Evolutionary conservation across 1,140 invertebrate genomes (phyloP).

Genomic region (Drosophila grimshawi): DNA sequence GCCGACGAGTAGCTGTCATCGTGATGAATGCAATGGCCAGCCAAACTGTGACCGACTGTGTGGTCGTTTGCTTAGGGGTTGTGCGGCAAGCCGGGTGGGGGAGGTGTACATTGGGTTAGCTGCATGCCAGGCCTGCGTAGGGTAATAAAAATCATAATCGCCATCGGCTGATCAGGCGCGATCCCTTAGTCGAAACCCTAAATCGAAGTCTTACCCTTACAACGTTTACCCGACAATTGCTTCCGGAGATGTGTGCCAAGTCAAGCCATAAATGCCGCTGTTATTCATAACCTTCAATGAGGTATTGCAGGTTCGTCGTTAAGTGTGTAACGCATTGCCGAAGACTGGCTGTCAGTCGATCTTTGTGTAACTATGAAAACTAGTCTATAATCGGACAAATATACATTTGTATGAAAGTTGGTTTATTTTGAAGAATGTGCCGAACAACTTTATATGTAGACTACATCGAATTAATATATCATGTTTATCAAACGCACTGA

Average conservation of each 20-base stretch:
- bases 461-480: no score
- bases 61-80: constrained; percentile 47
- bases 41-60: constrained; percentile 41
- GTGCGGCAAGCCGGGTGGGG: not conserved
- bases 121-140: not conserved
- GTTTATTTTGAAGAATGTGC: no score
- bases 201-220: constrained; percentile 28
- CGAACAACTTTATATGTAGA: no score
- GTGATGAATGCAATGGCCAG: constrained; percentile 70
- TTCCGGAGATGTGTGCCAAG: constrained; percentile 74
- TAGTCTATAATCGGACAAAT: no score
- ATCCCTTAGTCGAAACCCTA: constrained; percentile 50
- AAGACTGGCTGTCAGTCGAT: no score
- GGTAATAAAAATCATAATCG: constrained; percentile 69
- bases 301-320: no score
- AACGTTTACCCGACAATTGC: constrained; percentile 38
- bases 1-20: constrained; percentile 75
- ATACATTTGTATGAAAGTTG: no score
- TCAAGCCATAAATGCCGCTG: constrained; percentile 35
- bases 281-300: not conserved
- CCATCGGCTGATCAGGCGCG: constrained; percentile 51
- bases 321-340: no score
- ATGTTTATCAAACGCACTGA: no score
- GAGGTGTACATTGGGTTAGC: not conserved
- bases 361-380: no score